Conservation (phyloP, 1,140 invertebrate genomes). For the Ptiloglossa arizonensis region DNA sequence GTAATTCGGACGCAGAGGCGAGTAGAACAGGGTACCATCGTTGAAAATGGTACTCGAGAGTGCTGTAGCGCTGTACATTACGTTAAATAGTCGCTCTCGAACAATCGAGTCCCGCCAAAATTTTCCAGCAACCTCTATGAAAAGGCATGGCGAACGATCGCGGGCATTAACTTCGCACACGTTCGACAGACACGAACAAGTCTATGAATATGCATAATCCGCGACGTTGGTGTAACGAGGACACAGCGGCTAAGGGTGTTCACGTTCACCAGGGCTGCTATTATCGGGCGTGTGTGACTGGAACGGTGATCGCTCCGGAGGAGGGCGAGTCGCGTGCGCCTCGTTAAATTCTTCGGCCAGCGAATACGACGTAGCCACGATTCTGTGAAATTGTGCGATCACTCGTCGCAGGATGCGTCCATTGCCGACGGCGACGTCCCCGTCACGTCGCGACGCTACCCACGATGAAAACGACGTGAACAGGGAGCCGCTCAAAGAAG, state of each 20-base stretch:
- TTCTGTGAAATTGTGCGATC: slow-evolving; percentile 74
- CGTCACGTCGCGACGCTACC: not conserved
- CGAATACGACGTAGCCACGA: slow-evolving; percentile 55
- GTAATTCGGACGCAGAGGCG: too few species aligned
- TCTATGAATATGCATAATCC: not conserved
- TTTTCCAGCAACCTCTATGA: not conserved
- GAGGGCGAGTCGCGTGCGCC: slow-evolving; percentile 69
- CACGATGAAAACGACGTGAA: not conserved
- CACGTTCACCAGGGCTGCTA: slow-evolving; percentile 26
- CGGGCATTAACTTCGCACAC: not conserved
- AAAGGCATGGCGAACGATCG: not conserved
- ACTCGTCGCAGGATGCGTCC: slow-evolving; percentile 58
- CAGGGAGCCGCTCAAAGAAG: not conserved
- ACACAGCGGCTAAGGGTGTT: slow-evolving; percentile 24
- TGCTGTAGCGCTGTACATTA: too few species aligned
- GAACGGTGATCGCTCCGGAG: slow-evolving; percentile 27
- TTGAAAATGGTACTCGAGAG: too few species aligned
- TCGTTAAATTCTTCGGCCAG: slow-evolving; percentile 76
- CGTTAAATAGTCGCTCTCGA: too few species aligned
- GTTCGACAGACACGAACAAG: not conserved
- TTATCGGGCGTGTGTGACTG: slow-evolving; percentile 54
- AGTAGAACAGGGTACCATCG: too few species aligned
- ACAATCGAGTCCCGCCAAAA: not conserved
- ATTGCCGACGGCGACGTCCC: slow-evolving; percentile 23
- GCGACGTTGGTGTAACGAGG: slow-evolving; percentile 39